Percentiles rank a stretch among this genome's conserved stretches.
Evolutionary conservation across 1,140 invertebrate genomes (phyloP).

Genomic region (Liolophura sinensis): DNA sequence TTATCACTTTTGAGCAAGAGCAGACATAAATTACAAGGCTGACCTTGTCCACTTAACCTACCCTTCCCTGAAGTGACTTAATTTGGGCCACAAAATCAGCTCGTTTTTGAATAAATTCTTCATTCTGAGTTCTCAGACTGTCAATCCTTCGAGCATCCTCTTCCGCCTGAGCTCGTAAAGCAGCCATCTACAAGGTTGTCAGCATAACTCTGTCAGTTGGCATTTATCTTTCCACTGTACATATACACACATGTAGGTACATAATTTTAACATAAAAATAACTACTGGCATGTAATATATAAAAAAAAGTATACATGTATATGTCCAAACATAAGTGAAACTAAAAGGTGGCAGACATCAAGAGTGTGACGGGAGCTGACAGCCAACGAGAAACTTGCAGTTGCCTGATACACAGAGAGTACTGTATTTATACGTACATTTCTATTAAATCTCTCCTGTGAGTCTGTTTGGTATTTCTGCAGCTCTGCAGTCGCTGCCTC

Average conservation of each 20-base stretch:
- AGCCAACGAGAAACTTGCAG: too few species aligned
- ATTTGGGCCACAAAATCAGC: slow-evolving; percentile 37
- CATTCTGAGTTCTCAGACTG: slow-evolving; percentile 30
- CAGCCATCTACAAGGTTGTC: slow-evolving; percentile 24
- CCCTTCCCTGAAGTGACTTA: slow-evolving; percentile 36
- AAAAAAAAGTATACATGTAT: too few species aligned
- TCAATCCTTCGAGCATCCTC: slow-evolving; percentile 28
- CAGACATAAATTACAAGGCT: background rate
- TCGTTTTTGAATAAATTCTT: slow-evolving; percentile 21
- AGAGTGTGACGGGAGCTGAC: too few species aligned
- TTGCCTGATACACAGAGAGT: background rate
- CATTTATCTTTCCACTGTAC: too few species aligned
- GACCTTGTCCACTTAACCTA: slow-evolving; percentile 11
- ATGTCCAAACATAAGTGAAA: too few species aligned
- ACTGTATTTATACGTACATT: slow-evolving; percentile 31
- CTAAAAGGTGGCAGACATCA: too few species aligned
- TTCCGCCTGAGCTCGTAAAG: slow-evolving; percentile 38
- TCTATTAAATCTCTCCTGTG: slow-evolving; percentile 34
- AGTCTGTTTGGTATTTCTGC: slow-evolving; percentile 34
- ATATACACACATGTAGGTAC: too few species aligned
- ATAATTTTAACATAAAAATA: too few species aligned
- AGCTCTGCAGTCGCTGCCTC: slow-evolving; percentile 40
- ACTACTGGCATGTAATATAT: too few species aligned
- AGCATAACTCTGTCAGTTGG: background rate
- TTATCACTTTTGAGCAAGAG: background rate